Conservation (phyloP, 2,113 vertebrate genomes). For the Melospiza melodia region DNA sequence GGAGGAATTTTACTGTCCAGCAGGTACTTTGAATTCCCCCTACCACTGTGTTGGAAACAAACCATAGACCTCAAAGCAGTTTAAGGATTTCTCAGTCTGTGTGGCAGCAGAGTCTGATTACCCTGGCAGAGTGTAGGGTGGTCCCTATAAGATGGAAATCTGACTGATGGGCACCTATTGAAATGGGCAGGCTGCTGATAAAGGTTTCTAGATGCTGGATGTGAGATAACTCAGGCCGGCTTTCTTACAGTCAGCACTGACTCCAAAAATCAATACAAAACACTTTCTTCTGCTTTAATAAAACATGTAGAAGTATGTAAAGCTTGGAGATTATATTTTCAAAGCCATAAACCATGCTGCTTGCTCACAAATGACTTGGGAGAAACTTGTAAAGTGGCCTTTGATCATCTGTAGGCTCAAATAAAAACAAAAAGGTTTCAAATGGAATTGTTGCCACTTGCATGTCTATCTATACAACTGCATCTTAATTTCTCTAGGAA, state of each 20-base stretch:
- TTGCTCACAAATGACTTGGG: constrained; percentile 21
- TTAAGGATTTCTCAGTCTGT: background rate
- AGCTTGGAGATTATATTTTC: constrained; percentile 15
- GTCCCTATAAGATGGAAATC: rapidly evolving
- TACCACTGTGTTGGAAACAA: background rate
- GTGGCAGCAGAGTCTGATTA: background rate
- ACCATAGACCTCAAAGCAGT: background rate
- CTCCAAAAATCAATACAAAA: background rate
- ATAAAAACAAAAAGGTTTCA: constrained; percentile 39
- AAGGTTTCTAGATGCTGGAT: background rate
- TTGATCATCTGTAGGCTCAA: constrained; percentile 29
- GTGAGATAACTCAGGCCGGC: background rate
- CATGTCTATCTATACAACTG: background rate
- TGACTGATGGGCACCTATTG: background rate
- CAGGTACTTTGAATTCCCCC: background rate
- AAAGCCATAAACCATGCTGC: background rate
- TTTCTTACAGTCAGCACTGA: background rate
- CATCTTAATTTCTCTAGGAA: constrained; percentile 14
- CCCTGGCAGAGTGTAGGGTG: background rate
- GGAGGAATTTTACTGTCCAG: background rate
- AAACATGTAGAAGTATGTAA: constrained; percentile 23
- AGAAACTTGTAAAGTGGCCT: background rate
- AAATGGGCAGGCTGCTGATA: background rate
- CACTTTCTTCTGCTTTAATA: background rate
- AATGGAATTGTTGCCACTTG: constrained; percentile 9